Conservation (phyloP, 1,140 invertebrate species). For the Chironomus tepperi region DNA sequence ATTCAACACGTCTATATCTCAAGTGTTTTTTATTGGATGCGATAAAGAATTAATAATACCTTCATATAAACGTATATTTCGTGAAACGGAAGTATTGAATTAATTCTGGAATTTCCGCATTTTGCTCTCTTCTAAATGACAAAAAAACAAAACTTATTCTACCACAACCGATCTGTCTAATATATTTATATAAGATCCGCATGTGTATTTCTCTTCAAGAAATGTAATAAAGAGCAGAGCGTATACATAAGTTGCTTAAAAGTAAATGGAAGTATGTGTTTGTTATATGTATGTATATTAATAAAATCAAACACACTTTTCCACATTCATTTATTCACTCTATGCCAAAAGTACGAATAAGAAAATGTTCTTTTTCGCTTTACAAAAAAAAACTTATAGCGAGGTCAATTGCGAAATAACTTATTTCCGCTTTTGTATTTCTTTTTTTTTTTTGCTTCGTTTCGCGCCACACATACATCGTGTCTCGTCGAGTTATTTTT, state of each 20-base stretch:
- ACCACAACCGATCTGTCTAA: not conserved
- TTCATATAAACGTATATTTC: not conserved
- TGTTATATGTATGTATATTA: not conserved
- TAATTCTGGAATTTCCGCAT: conserved; percentile 6
- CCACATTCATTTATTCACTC: conserved; percentile 12
- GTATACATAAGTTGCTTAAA: too few species aligned
- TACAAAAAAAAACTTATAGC: not conserved
- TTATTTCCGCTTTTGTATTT: conserved; percentile 20
- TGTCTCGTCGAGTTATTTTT: conserved; percentile 13
- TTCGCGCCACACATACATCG: conserved; percentile 12
- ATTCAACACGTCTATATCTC: too few species aligned
- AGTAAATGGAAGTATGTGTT: not conserved
- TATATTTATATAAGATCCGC: not conserved
- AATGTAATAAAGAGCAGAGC: not conserved
- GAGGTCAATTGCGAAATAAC: conserved; percentile 23
- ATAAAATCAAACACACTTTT: conserved; percentile 14
- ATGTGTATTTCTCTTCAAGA: not conserved
- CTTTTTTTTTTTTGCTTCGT: not conserved
- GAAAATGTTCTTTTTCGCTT: conserved; percentile 20
- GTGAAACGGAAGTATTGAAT: conserved; percentile 12
- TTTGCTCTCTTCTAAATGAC: not conserved
- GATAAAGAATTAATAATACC: too few species aligned
- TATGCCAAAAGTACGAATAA: conserved; percentile 13
- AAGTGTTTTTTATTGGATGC: too few species aligned
- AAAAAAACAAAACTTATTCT: not conserved